Base-by-base conservation (phyloP, 2,888 invertebrate species). In the Xestia rhomboidea region DNA sequence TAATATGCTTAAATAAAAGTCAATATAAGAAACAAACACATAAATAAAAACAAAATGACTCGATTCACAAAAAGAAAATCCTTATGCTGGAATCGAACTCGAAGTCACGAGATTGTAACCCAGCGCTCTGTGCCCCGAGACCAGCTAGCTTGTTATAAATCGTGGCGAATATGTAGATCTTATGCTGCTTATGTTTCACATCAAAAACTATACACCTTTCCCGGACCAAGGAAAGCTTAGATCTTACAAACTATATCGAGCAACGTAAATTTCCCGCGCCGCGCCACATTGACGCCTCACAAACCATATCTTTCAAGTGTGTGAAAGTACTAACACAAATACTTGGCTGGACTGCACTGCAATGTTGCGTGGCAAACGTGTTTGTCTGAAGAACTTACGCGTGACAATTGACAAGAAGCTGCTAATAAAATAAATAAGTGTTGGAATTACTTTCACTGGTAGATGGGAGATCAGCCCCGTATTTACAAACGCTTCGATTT, bases 391-490 rank as follows among this genome's bases (percentile, higher is more conserved):
- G 46, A 77, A 67, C 75, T 84, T 84, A 81, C 62, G 72, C 84
- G 30, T 75, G 46, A 64, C 77, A 68, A 77, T 70, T 77, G 49
- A 77, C 72, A 74, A 67, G 57, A 34, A 11, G 38, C 75, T 15
- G 64, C 67, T 84, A 84, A 84, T 75, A 81, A 84, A 73, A 70
- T 84, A 84, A 84, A 84, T 81, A 81, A 64, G 44, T 63, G 64
- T 68, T 71, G 67, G 30, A 30, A 64, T 64, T 67, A 71, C 77
- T 84, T 81, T 75, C 77, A 79, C 79, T 72, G 7, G 57, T 10
- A 66, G 49, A 57, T 71, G 1, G 18, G 34, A 62, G 62, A 62
- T 34, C 11, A 62, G 34, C 11, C 21, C 34, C 21, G 62, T 62
- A 34, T 62, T 62, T 6, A 27, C 21, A 62, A 62, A 34, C 21